Evolutionary conservation across 2,888 invertebrate species (phyloP), one percentile per base, ranked within the genome.

Genomic region (Tiliacea aurago): DNA sequence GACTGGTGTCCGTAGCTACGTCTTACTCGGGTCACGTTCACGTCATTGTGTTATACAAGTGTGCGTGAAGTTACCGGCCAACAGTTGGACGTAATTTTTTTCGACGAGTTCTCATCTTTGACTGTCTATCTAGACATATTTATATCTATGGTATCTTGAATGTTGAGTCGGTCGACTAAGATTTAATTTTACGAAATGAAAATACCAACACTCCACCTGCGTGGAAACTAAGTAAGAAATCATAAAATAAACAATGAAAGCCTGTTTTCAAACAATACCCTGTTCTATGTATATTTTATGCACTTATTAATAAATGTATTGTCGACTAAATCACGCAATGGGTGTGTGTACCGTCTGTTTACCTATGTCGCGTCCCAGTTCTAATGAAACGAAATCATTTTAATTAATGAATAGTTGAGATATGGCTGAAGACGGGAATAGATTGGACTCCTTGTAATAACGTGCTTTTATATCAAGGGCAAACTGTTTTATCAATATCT

Each of bases 381-480:
- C 9, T 47, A 47, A 63, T 63, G 13, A 20, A 47, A 20, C 20
- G 9, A 49, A 55, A 49, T 33, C 63, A 49, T 33, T 49, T 33
- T n/a, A 64, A 64, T 64, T 49, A 64, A 49, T n/a, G 15, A 64
- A 64, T n/a, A 10, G 10, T 18, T 49, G 33, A 49, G 13, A 33
- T 64, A n/a, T 64, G 33, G 49, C 49, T 49, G 33, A 33, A 49
- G 49, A 33, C 33, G n/a, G 15, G 33, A 47, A 64, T 64, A 64
- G 33, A 33, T 64, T 13, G n/a, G 33, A n/a, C 15, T 47, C 9
- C 5, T 1, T 28, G 20, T 11, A 45, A 7, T 45, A 13, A 45
- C 13, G n/a, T 64, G 49, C 10, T 49, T 63, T 33, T 63, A 33
- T 15, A 33, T n/a, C 63, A 63, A 49, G 33, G n/a, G 9, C 63